phyloP scores from a whole-genome alignment of 1,140 invertebrate genomes.

The Elymnias hypermnestra region DNA sequence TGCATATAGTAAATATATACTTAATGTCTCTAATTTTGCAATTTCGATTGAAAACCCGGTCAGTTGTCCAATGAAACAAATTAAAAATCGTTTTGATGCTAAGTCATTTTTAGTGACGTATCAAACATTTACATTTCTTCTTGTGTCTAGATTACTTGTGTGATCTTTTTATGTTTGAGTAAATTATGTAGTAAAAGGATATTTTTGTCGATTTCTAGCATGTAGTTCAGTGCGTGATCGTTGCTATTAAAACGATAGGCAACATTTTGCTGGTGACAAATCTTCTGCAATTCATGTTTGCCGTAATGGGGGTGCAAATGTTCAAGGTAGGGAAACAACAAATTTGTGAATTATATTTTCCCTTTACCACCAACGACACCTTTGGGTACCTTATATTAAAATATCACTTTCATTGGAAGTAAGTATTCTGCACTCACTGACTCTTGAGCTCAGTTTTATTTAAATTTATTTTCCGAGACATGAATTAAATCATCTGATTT shows the following conservation, averaged over 20 bases:
- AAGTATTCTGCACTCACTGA: slow-evolving; percentile 57
- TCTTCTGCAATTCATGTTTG: slow-evolving; percentile 99
- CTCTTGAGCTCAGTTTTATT: slow-evolving; percentile 25
- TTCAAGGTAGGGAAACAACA: slow-evolving; percentile 91
- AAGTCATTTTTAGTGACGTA: too few relatives aligned
- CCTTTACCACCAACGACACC: slow-evolving; percentile 54
- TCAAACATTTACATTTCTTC: too few relatives aligned
- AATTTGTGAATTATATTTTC: background rate
- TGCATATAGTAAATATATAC: too few relatives aligned
- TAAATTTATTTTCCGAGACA: slow-evolving; percentile 16
- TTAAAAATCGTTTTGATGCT: too few relatives aligned
- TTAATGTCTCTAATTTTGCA: too few relatives aligned
- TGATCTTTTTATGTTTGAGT: too few relatives aligned
- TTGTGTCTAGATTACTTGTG: too few relatives aligned
- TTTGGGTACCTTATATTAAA: slow-evolving; percentile 66
- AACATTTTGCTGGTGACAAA: slow-evolving; percentile 99
- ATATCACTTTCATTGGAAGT: slow-evolving; percentile 27
- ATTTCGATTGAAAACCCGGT: too few relatives aligned
- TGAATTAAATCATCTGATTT: slow-evolving; percentile 64
- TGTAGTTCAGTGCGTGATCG: slow-evolving; percentile 99
- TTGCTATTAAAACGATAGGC: slow-evolving; percentile 99
- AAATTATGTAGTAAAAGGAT: slow-evolving; percentile 26
- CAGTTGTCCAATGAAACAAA: too few relatives aligned
- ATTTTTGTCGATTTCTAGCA: slow-evolving; percentile 82
- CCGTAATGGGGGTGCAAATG: slow-evolving; percentile 99